Evolutionary conservation across 2,797 vertebrate genomes (phyloP), one percentile per base, ranked within the genome.

Genomic region (Alauda arvensis): DNA sequence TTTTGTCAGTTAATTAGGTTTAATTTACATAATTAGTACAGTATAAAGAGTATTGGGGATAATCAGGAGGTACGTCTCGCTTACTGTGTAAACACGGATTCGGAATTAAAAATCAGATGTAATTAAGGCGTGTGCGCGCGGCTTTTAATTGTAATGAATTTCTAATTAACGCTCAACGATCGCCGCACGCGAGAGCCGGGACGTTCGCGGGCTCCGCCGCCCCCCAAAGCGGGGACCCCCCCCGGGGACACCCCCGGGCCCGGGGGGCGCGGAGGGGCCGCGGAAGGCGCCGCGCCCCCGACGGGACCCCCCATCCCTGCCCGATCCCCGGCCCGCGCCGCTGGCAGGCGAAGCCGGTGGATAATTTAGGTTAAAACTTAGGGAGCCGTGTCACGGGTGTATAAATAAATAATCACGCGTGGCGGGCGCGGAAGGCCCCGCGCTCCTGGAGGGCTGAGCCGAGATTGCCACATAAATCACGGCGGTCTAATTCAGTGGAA

Each of bases 11-110:
- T 97, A 97, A 97, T 97, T 97, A 97, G 97, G 96, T 97, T 97
- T 97, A 96, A 97, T 97, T 97, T 97, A 97, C 97, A 97, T 97
- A 97, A 97, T 97, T 97, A 97, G 97, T 97, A 97, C 97, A 97
- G 97, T 97, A 97, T 97, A 97, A 97, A 97, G 97, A 97, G 97
- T 97, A 97, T 97, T 97, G 97, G 97, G 97, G 97, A 97, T 97
- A 97, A 97, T 97, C 97, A 97, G 94, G 97, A 97, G 97, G 97
- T 97, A 97, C 97, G 96, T 97, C 97, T 97, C 96, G 96, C 97
- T 97, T 97, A 96, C 97, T 97, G 97, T 97, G 97, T 97, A 97
- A 97, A 97, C 97, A 97, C 97, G 97, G 97, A 96, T 96, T 97
- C 96, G 96, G 97, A 97, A 97, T 98, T 97, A 97, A 97, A 97